Conservation (phyloP, 2,113 vertebrate species). For the Corythornis madagascariensis region DNA sequence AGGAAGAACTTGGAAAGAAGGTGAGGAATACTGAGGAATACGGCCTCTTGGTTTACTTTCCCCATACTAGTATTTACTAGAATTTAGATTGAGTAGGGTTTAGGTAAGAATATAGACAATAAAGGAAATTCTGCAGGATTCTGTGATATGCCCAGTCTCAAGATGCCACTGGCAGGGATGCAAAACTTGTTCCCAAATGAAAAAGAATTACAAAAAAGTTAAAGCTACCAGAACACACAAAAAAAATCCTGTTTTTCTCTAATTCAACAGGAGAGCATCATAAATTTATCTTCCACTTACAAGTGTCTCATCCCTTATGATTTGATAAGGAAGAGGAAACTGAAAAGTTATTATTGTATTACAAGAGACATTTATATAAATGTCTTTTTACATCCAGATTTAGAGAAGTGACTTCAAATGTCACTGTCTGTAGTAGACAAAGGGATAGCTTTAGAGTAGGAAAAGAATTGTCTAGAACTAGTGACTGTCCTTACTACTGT, state of each 20-base stretch:
- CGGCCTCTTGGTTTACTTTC: background rate
- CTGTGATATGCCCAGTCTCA: background rate
- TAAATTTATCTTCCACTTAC: background rate
- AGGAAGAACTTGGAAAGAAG: background rate
- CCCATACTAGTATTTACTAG: background rate
- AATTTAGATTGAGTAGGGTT: background rate
- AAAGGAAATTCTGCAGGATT: background rate
- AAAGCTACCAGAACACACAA: background rate
- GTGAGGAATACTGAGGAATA: background rate
- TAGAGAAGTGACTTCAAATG: constrained; percentile 39
- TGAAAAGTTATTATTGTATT: constrained; percentile 6
- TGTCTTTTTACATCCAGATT: constrained; percentile 35
- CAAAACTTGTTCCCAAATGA: background rate
- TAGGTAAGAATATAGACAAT: background rate
- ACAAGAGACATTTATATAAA: constrained; percentile 3
- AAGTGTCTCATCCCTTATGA: background rate
- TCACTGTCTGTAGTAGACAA: background rate
- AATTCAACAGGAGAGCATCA: background rate
- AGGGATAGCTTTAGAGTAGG: background rate
- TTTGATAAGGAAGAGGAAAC: background rate
- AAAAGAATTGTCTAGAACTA: background rate
- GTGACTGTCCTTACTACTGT: background rate
- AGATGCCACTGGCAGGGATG: background rate
- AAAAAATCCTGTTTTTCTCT: background rate
- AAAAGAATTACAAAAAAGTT: background rate